These are phyloP conservation scores for Cavia porcellus DNA, from an alignment of 2,113 vertebrate species.

Conservation along the genomic window DNA sequence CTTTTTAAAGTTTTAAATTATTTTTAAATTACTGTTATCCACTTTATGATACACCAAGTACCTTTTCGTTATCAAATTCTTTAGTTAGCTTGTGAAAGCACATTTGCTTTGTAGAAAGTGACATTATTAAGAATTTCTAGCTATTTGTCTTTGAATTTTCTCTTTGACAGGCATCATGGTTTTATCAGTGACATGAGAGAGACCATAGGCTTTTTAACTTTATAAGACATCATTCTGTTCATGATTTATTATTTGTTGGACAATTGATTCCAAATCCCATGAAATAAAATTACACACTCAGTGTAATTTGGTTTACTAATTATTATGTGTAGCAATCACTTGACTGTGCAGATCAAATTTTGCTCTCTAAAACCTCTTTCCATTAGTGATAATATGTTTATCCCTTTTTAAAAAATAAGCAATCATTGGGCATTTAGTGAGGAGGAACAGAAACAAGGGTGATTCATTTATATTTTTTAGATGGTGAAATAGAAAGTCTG, in stretches of 20 bases:
- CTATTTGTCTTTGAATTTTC: slow-evolving; percentile 49
- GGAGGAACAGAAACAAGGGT: slow-evolving; percentile 43
- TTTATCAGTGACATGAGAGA: slow-evolving; percentile 41
- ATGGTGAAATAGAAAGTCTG: slow-evolving; percentile 38
- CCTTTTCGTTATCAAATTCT: slow-evolving; percentile 19
- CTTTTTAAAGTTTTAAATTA: not conserved
- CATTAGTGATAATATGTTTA: slow-evolving; percentile 66
- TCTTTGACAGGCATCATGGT: slow-evolving; percentile 6
- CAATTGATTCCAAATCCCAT: slow-evolving; percentile 54
- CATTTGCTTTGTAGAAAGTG: not conserved
- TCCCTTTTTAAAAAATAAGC: slow-evolving; percentile 54
- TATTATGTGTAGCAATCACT: slow-evolving; percentile 57
- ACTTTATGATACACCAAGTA: not conserved
- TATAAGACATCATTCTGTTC: slow-evolving; percentile 30
- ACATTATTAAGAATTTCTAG: not conserved
- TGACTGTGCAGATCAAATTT: slow-evolving; percentile 58
- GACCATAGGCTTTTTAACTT: slow-evolving; percentile 62
- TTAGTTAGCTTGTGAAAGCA: not conserved
- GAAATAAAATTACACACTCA: slow-evolving; percentile 63
- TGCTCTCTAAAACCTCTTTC: slow-evolving; percentile 57
- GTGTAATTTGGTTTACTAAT: slow-evolving; percentile 63
- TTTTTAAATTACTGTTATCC: slow-evolving; percentile 27
- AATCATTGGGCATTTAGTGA: slow-evolving; percentile 48
- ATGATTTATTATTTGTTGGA: slow-evolving; percentile 57
- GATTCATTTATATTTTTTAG: slow-evolving; percentile 62